Conservation (phyloP, 2,797 vertebrate genomes). For the Squalus acanthias region DNA sequence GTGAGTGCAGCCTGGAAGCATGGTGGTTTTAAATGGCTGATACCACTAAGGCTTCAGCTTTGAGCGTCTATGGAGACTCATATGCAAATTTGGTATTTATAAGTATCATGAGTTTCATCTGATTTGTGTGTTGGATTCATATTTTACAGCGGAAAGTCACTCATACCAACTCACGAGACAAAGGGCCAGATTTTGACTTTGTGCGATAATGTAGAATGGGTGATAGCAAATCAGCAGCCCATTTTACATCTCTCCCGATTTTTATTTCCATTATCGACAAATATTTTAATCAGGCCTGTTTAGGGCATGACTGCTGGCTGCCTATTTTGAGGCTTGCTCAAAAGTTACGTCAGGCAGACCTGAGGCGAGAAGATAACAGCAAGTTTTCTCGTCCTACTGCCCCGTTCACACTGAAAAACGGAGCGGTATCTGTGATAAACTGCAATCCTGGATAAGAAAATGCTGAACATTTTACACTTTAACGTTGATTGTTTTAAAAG, state of each 20-base stretch:
- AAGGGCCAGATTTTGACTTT: background rate
- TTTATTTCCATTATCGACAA: background rate
- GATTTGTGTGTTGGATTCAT: background rate
- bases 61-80: background rate
- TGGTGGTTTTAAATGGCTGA: background rate
- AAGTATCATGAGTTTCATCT: background rate
- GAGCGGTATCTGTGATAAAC: background rate
- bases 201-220: background rate
- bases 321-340: background rate
- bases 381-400: background rate
- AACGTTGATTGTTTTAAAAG: background rate
- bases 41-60: background rate
- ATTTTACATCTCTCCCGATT: background rate
- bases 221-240: background rate
- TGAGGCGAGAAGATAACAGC: background rate
- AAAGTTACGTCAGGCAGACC: background rate
- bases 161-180: background rate
- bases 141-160: background rate
- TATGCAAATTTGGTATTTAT: background rate
- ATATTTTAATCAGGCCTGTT: background rate
- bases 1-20: background rate
- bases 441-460: background rate
- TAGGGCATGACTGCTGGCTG: background rate
- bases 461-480: background rate
- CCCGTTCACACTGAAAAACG: background rate